Evolutionary conservation across 53 echinoderm and acorn worm species (phyloP).

Genomic region (Antedon mediterranea): DNA sequence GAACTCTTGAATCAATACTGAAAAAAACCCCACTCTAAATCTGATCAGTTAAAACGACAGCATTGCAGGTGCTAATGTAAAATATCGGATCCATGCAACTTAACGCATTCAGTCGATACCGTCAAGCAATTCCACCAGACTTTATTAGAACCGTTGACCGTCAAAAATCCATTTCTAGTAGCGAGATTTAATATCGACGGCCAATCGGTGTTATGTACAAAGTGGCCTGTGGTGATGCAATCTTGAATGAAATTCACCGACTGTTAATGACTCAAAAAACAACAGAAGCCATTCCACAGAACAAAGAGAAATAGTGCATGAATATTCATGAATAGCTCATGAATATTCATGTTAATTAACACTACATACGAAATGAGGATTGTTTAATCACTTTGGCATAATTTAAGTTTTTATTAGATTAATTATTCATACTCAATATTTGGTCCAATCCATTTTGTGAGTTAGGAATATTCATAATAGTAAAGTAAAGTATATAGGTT

Average conservation of each 20-base stretch:
- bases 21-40: background rate
- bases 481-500: too few species aligned
- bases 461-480: too few species aligned
- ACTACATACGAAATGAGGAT: background rate
- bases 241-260: background rate
- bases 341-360: background rate
- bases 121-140: background rate
- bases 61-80: background rate
- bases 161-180: background rate
- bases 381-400: too few species aligned
- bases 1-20: background rate
- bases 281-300: background rate
- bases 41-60: background rate
- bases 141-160: background rate
- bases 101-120: background rate
- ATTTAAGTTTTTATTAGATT: too few species aligned
- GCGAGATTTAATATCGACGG: background rate
- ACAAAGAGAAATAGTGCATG: background rate
- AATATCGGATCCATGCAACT: background rate
- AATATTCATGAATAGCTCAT: background rate
- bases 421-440: too few species aligned
- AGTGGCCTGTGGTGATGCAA: background rate
- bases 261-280: background rate
- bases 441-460: too few species aligned
- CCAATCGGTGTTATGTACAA: background rate